Evolutionary conservation across 2,888 invertebrate genomes (phyloP), one percentile per base, ranked within the genome.

Genomic region (Epirrita christyi): DNA sequence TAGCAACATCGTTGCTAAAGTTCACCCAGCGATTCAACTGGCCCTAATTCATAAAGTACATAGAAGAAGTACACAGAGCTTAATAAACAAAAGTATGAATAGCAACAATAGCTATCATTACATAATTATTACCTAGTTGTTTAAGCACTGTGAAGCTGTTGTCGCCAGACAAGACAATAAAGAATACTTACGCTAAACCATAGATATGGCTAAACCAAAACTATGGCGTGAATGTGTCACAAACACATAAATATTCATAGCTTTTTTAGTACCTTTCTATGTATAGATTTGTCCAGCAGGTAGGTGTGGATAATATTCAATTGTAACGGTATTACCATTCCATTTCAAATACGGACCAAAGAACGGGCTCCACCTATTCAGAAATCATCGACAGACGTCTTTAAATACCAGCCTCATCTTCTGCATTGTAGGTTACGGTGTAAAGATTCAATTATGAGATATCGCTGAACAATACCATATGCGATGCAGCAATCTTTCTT

Each of bases 401-500:
- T 57, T 43, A 61, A 70, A 69, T 73, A 68, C 70, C 69, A 66
- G 72, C 70, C 72, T 63, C 65, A 62, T 70, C 69, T 71, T 66
- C 67, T 71, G 70, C 70, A 72, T 76, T 76, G 73, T 80, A 78
- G 80, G 80, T 79, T 82, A 78, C 76, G 69, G 71, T 78, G 74
- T 81, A 76, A 78, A 88, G 87, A 88, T 90, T 87, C 81, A 85
- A 87, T 88, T 87, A 81, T 71, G 70, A 79, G 88, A 89, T 88
- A 88, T 77, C 76, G 68, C 65, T 76, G 76, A 86, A 88, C 87
- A 88, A 86, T 85, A 80, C 82, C 75, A 80, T 75, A 76, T 73
- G 75, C 73, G 80, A 78, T 80, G 78, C 79, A 77, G 78, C 80
- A 81, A 80, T 74, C 75, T 80, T 81, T 81, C 84, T 85, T 87